Conservation (phyloP, 1,140 invertebrate genomes). For the Radopholus similis region DNA sequence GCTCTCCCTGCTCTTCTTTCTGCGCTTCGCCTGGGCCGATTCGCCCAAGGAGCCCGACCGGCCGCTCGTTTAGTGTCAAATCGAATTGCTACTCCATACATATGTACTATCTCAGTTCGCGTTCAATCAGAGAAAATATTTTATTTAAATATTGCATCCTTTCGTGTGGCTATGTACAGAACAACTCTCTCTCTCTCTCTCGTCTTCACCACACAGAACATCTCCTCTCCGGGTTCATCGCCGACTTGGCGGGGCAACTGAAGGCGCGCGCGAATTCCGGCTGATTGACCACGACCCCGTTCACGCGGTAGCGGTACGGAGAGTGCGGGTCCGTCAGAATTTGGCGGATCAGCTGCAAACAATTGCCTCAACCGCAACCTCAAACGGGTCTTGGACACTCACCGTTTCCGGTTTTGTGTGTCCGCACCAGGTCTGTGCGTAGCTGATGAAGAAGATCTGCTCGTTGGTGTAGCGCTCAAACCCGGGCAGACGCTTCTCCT, state of each 20-base stretch:
- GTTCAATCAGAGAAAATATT: not conserved
- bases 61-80: not conserved
- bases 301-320: constrained; percentile 44
- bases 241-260: constrained; percentile 33
- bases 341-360: constrained; percentile 33
- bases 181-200: not conserved
- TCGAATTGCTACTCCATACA: not conserved
- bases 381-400: not conserved
- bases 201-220: constrained; percentile 37
- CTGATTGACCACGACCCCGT: constrained; percentile 47
- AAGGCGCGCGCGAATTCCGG: constrained; percentile 50
- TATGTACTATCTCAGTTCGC: not conserved
- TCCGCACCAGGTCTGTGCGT: constrained; percentile 55
- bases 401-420: constrained; percentile 41
- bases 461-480: constrained; percentile 54
- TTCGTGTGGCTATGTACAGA: not conserved
- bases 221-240: constrained; percentile 37
- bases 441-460: constrained; percentile 60
- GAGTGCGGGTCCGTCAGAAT: constrained; percentile 45
- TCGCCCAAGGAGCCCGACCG: constrained; percentile 23
- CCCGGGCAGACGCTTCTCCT: constrained; percentile 57
- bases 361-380: not conserved
- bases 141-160: not conserved
- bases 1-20: constrained; percentile 43
- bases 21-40: constrained; percentile 45